A percentile compares a stretch with the other conserved stretches of the same genome.
Conservation (phyloP, 2,113 vertebrate species). For the Sigmodon hispidus region DNA sequence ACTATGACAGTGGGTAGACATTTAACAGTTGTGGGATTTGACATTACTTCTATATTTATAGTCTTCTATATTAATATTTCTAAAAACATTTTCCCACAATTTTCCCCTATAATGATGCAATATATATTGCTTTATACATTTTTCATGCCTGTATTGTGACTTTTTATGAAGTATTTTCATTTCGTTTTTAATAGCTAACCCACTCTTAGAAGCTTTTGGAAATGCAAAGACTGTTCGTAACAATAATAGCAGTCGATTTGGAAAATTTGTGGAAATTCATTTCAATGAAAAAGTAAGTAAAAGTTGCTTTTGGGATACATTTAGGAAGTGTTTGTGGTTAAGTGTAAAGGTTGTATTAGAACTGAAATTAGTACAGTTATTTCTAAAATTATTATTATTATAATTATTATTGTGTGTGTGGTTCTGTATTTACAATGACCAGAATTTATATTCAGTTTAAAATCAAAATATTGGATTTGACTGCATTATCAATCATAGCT, state of each 20-base stretch:
- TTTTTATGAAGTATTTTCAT: slow-evolving; percentile 50
- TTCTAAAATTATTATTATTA: not conserved
- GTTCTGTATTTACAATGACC: not conserved
- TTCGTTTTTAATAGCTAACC: slow-evolving; percentile 90
- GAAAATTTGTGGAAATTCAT: slow-evolving; percentile 99
- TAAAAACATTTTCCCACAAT: not conserved
- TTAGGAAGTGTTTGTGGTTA: slow-evolving; percentile 6
- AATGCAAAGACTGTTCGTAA: slow-evolving; percentile 99
- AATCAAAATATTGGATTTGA: not conserved
- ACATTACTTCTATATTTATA: slow-evolving; percentile 31
- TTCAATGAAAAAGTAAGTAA: slow-evolving; percentile 95
- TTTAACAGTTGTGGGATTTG: slow-evolving; percentile 27
- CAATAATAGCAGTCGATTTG: slow-evolving; percentile 99
- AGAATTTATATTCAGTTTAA: not conserved
- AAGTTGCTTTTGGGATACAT: slow-evolving; percentile 1
- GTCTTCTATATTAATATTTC: slow-evolving; percentile 44
- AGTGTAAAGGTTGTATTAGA: not conserved
- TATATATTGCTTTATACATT: slow-evolving; percentile 28
- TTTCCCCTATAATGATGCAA: not conserved
- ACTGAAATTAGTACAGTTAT: not conserved
- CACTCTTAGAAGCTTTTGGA: slow-evolving; percentile 96
- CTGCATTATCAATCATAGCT: not conserved
- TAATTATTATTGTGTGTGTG: not conserved
- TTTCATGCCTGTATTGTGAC: not conserved
- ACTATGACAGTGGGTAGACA: not conserved